A percentile compares a stretch with the other conserved stretches of the same genome.
phyloP scores from a whole-genome alignment of 2,113 vertebrate species.

The Tragelaphus strepsiceros region DNA sequence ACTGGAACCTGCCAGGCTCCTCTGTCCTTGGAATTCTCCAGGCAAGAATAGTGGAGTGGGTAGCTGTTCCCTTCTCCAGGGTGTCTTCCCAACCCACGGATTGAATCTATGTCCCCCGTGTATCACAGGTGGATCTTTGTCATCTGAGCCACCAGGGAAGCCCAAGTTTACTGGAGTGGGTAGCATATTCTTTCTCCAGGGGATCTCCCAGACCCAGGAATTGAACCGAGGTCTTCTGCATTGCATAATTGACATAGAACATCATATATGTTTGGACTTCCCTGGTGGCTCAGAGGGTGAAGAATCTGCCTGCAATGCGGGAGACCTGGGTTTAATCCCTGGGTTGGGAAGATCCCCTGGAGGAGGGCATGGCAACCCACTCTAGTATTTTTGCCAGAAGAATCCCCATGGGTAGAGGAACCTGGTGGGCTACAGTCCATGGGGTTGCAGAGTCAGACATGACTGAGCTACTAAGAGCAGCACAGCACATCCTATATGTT shows the following conservation, averaged over 20 bases:
- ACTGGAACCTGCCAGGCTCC: not conserved
- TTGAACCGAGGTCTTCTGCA: not conserved
- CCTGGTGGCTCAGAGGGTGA: not conserved
- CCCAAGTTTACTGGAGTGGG: not conserved
- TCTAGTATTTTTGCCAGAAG: not conserved
- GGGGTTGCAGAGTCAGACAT: accelerated
- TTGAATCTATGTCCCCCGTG: not conserved
- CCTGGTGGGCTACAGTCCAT: not conserved
- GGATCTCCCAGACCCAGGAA: not conserved
- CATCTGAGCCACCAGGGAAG: not conserved
- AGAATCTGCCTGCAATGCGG: not conserved
- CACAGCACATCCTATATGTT: not conserved
- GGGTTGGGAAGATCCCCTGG: not conserved
- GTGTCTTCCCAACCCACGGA: not conserved
- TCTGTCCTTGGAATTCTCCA: not conserved
- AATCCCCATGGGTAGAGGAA: not conserved
- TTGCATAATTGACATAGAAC: not conserved
- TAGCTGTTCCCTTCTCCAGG: not conserved
- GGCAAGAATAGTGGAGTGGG: not conserved
- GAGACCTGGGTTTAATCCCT: not conserved
- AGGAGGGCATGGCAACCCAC: not conserved
- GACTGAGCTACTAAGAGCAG: not conserved
- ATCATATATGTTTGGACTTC: accelerated
- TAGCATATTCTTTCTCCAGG: not conserved
- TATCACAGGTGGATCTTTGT: not conserved